Evolutionary conservation across 1,140 invertebrate genomes (phyloP), one percentile per base, ranked within the genome.

Genomic region (Adelges cooleyi): DNA sequence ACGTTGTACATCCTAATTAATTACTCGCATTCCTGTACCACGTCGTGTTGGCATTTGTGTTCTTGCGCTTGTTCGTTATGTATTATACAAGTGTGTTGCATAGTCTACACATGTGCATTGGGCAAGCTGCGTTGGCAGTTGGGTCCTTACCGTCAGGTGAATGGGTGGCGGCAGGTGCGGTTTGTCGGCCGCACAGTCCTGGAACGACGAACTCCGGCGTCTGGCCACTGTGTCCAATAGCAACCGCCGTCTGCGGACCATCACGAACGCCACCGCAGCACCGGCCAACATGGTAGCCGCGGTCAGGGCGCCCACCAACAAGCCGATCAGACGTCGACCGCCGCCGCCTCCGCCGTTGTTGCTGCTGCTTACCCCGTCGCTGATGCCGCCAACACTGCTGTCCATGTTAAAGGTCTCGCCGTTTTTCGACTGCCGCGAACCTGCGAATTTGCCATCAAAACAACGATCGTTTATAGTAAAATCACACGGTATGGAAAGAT

Each of bases 121-220:
- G 29, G 5, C 29, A 6, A 44, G n/a, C 15, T 15, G 11, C 40
- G 40, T 44, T n/a, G n/a, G 0, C 5, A 8, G 40, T 44, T n/a
- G n/a, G 0, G 11, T 10, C 18, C 56, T 62, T 22, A 62, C 56
- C 56, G 56, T 62, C 11, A 62, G 27, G 17, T 62, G 56, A 13
- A 62, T 62, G n/a, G 56, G 38, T 17, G 56, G 56, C 18, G 56
- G 56, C 2, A 62, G 6, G 2, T 62, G 56, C 9, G 56, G 56
- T 48, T 62, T 62, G 27, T 62, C 56, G 13, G 27, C 42, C 25
- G 56, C 33, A 13, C 56, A 62, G 3, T 62, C 56, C 29, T 62
- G 42, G 25, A 62, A 62, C 25, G 56, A 62, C 2, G 56, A 17
- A 6, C 56, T 62, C 3, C 42, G 27, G n/a, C 56, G 42, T 1